Evolutionary conservation across 2,797 vertebrate genomes (phyloP).

Genomic region (Podargus strigoides): DNA sequence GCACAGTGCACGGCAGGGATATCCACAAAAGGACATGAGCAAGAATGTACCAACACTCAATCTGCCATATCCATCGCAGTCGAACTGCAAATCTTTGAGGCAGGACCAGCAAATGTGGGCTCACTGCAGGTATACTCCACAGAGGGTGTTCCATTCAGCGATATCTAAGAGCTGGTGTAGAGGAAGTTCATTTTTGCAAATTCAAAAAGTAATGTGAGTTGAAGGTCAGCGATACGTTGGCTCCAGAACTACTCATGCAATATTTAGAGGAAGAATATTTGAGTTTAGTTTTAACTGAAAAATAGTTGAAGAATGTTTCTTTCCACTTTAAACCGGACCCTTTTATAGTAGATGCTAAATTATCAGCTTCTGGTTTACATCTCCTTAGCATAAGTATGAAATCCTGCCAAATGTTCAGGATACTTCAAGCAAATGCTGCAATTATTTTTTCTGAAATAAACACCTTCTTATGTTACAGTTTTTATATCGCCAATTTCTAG

Average conservation of each 20-base stretch:
- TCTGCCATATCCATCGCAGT: background rate
- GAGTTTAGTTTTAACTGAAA: background rate
- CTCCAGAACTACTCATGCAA: background rate
- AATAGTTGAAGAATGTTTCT: slow-evolving; percentile 1
- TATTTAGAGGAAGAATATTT: background rate
- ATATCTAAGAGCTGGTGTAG: background rate
- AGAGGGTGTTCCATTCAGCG: background rate
- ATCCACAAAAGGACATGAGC: background rate
- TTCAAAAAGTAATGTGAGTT: background rate
- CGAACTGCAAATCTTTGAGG: background rate
- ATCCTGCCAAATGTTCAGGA: slow-evolving; percentile 50
- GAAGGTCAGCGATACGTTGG: background rate
- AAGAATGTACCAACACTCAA: background rate
- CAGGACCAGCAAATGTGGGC: background rate
- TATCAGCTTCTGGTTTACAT: slow-evolving; percentile 66
- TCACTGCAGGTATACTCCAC: background rate
- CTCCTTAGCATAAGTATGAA: slow-evolving; percentile 49
- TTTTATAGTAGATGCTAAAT: slow-evolving; percentile 58
- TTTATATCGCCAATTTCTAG: slow-evolving; percentile 57
- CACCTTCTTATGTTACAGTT: slow-evolving; percentile 63
- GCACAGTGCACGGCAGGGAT: background rate
- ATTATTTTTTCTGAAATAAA: slow-evolving; percentile 69
- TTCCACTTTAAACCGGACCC: slow-evolving; percentile 9
- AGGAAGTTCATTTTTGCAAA: background rate
- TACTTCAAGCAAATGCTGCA: slow-evolving; percentile 61